Evolutionary conservation across 2,797 vertebrate genomes (phyloP).

Genomic region (Pseudochirops corinnae): DNA sequence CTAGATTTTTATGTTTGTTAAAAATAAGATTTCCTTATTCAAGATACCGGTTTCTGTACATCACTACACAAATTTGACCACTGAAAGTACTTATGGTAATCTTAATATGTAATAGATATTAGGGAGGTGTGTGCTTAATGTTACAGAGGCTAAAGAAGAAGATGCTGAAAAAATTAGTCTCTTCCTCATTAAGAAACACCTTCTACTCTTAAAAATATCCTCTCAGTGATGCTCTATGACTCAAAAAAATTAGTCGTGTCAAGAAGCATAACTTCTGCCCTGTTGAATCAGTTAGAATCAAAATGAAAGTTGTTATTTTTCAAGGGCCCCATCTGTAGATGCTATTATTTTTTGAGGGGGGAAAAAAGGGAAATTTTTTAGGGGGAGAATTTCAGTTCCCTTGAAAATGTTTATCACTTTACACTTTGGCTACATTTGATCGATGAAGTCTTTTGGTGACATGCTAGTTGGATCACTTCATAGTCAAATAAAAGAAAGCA

Average conservation of each 20-base stretch:
- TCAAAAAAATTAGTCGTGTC: not conserved
- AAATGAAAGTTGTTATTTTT: not conserved
- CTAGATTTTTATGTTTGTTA: not conserved
- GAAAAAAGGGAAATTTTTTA: not conserved
- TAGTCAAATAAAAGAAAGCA: not conserved
- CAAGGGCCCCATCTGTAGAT: not conserved
- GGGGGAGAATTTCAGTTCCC: not conserved
- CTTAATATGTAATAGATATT: not conserved
- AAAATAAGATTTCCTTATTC: not conserved
- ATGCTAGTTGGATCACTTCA: not conserved
- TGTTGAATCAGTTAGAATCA: not conserved
- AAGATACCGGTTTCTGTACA: not conserved
- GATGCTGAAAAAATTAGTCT: not conserved
- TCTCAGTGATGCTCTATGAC: not conserved
- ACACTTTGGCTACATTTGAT: not conserved
- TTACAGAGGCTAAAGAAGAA: not conserved
- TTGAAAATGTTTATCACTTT: constrained; percentile 13
- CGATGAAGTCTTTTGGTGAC: not conserved
- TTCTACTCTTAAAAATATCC: constrained; percentile 1
- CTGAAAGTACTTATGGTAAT: not conserved
- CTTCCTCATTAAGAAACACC: not conserved
- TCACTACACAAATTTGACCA: not conserved
- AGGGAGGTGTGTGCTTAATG: not conserved
- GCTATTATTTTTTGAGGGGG: not conserved
- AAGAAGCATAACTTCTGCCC: not conserved